A percentile compares a stretch with the other conserved stretches of the same genome.
phyloP scores from a whole-genome alignment of 2,888 invertebrate genomes.

The Sarcophaga rosellei region DNA sequence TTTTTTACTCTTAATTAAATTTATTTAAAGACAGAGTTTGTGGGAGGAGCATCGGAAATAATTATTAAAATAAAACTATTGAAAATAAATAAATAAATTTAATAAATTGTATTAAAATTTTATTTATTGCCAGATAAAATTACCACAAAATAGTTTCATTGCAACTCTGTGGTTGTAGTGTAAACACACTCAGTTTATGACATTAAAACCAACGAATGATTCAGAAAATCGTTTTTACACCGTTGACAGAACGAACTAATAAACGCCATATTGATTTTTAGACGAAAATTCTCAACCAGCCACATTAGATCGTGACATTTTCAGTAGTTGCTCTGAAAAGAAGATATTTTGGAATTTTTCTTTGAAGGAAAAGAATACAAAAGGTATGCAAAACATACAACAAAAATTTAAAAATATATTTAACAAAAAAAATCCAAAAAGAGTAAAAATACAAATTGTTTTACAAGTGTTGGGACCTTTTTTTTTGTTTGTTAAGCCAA shows the following conservation, averaged over 20 bases:
- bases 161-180: slow-evolving; percentile 17
- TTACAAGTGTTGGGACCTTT: slow-evolving; percentile 34
- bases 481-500: slow-evolving; percentile 27
- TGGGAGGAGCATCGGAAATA: too few relatives aligned
- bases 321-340: slow-evolving; percentile 36
- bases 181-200: slow-evolving; percentile 4
- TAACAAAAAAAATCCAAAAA: slow-evolving; percentile 52
- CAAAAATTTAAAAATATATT: slow-evolving; percentile 42
- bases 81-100: not conserved
- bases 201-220: slow-evolving; percentile 47
- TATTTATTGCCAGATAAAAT: not conserved
- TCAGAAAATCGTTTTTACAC: slow-evolving; percentile 47
- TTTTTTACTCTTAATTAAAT: too few relatives aligned
- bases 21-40: too few relatives aligned
- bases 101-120: not conserved
- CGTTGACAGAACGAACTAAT: slow-evolving; percentile 33
- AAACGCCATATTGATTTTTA: slow-evolving; percentile 69
- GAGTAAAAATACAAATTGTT: slow-evolving; percentile 57
- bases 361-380: slow-evolving; percentile 56
- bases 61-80: too few relatives aligned
- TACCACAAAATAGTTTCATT: not conserved
- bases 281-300: slow-evolving; percentile 66
- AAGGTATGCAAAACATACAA: slow-evolving; percentile 68
- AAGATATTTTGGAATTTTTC: slow-evolving; percentile 48
- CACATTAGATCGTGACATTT: slow-evolving; percentile 55